Base-by-base conservation (phyloP, 2,888 invertebrate species). In the Hirtodrosophila trivittata region DNA sequence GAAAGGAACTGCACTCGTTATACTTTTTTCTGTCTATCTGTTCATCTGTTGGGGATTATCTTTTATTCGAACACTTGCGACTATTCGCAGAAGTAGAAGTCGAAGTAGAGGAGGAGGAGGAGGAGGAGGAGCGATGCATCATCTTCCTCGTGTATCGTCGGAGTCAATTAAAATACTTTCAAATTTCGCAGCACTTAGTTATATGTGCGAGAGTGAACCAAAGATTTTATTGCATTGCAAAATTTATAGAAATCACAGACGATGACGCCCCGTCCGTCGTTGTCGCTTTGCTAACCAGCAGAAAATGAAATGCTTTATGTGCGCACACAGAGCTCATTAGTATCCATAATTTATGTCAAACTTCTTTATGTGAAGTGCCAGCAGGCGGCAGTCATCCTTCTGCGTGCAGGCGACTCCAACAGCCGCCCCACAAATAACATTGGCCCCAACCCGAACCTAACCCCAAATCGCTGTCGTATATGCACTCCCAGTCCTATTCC, bases 261-360 rank as follows among this genome's bases (percentile, higher is more conserved):
- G 52, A 25, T 41, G 35, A 16, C 32, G 26, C 35, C 21, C 28
- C 50, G 18, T 14, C 1, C 37, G 16, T 8, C 12, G 26, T 10
- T 46, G 38, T 13, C 39, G 13, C 13, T 10, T 12, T 45, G 58
- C 38, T 55, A 67, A 73, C 37, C 54, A 57, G 47, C 49, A 60
- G 57, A 73, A 77, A 56, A 72, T 51, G 59, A 56, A 62, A 82
- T 82, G 75, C 62, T 77, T 85, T 72, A 82, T 72, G 87, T 55
- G 58, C 68, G 57, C 83, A 81, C 74, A 67, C 65, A 62, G 78
- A 75, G 67, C 81, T 82, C 81, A 85, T 85, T 82, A 85, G 81
- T 82, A 69, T 82, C 83, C 72, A 75, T 85, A 87, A 82, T 85
- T 82, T 87, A 87, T 82, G 87, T 66, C 86, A 85, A 81, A 85